Percentiles rank a stretch among this genome's conserved stretches.
phyloP scores from a whole-genome alignment of 2,797 vertebrate genomes.

The Rhinella marina region DNA sequence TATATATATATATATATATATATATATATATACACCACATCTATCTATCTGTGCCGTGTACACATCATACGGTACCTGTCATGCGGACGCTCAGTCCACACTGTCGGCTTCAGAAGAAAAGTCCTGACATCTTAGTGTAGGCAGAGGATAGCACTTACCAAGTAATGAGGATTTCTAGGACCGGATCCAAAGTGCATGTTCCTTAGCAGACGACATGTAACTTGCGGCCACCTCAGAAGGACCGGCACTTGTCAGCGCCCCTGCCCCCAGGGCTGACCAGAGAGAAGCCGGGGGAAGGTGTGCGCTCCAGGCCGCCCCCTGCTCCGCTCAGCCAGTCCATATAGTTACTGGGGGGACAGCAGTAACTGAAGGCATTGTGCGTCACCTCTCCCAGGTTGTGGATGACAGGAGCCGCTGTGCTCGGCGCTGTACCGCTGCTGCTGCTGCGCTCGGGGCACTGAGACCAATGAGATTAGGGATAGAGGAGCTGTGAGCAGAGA shows the following conservation, averaged over 20 bases:
- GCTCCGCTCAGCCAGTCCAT: slow-evolving; percentile 36
- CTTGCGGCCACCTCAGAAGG: not conserved
- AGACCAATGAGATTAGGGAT: slow-evolving; percentile 53
- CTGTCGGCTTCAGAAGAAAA: not conserved
- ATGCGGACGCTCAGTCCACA: no score
- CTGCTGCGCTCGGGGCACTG: slow-evolving; percentile 36
- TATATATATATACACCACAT: not conserved
- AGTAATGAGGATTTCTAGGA: slow-evolving; percentile 71
- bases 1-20: not conserved
- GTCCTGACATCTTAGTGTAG: not conserved
- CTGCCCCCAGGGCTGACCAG: not conserved
- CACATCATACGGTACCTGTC: not conserved
- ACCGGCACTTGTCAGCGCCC: slow-evolving; percentile 26
- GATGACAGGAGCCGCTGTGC: slow-evolving; percentile 22
- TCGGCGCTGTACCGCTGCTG: slow-evolving; percentile 12
- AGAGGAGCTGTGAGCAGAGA: slow-evolving; percentile 28
- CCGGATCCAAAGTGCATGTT: slow-evolving; percentile 64
- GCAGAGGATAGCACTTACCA: slow-evolving; percentile 66
- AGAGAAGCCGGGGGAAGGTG: slow-evolving; percentile 2
- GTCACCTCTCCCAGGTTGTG: not conserved
- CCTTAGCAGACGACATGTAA: slow-evolving; percentile 24
- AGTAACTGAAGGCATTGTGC: slow-evolving; percentile 2
- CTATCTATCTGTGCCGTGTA: not conserved
- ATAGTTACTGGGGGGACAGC: not conserved
- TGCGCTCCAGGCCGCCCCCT: slow-evolving; percentile 31